phyloP scores from a whole-genome alignment of 2,888 invertebrate species.

The Tinea semifulvella region DNA sequence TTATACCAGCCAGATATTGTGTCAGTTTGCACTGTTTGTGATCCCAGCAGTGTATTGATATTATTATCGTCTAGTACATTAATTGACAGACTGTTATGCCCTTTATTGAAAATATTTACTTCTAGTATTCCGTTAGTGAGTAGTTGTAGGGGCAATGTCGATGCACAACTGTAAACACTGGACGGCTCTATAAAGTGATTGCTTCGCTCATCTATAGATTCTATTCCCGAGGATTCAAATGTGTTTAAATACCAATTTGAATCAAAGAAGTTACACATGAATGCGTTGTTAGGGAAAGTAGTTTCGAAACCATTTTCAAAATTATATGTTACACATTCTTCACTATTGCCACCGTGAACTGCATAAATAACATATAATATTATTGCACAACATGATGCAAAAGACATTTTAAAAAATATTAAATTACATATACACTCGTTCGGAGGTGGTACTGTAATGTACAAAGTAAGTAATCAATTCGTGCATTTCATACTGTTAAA shows the following conservation, averaged over 20 bases:
- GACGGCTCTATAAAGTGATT: not conserved
- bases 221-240: not conserved
- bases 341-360: not conserved
- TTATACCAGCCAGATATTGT: not conserved
- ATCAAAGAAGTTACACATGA: not conserved
- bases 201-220: not conserved
- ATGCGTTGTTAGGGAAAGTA: not conserved
- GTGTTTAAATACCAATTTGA: not conserved
- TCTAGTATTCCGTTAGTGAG: not conserved
- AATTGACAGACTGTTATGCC: not conserved
- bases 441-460: not conserved
- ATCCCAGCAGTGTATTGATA: not conserved
- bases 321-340: not conserved
- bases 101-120: slow-evolving; percentile 1
- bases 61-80: not conserved
- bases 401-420: not conserved
- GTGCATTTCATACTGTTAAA: too few species aligned
- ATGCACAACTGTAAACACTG: not conserved
- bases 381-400: not conserved
- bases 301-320: not conserved
- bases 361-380: not conserved
- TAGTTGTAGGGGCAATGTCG: not conserved
- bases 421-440: slow-evolving; percentile 1
- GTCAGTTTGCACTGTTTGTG: not conserved
- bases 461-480: slow-evolving; percentile 1